phyloP scores from a whole-genome alignment of 2,888 invertebrate genomes.

The Diaprepes abbreviatus region DNA sequence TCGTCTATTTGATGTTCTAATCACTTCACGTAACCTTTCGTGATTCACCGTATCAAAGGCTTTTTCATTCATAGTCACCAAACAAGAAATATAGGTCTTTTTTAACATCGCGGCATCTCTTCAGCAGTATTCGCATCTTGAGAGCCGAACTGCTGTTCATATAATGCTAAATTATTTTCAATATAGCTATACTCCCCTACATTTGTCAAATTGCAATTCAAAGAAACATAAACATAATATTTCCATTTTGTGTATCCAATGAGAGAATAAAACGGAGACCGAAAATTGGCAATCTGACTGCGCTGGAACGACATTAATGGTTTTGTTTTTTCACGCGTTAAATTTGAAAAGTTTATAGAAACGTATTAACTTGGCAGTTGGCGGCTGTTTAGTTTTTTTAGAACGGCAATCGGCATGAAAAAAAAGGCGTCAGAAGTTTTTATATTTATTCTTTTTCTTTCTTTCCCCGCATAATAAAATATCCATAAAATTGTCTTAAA shows the following conservation, averaged over 20 bases:
- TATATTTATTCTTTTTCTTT: background rate
- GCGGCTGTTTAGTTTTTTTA: constrained; percentile 14
- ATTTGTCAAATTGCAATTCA: constrained; percentile 3
- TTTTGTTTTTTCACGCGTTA: constrained; percentile 33
- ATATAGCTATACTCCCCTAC: background rate
- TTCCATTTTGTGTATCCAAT: constrained; percentile 21
- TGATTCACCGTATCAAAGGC: too few relatives aligned
- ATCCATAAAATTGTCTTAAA: background rate
- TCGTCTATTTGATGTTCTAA: too few relatives aligned
- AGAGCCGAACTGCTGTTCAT: too few relatives aligned
- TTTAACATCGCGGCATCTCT: too few relatives aligned
- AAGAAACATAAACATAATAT: constrained; percentile 21
- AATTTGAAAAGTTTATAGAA: constrained; percentile 28
- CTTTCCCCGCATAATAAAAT: background rate
- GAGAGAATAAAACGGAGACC: constrained; percentile 10
- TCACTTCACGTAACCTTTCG: too few relatives aligned
- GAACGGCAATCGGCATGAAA: background rate
- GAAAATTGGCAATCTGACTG: constrained; percentile 28
- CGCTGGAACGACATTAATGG: constrained; percentile 15
- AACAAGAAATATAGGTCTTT: too few relatives aligned
- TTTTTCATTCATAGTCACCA: too few relatives aligned
- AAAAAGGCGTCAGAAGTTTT: background rate
- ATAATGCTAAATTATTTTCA: too few relatives aligned
- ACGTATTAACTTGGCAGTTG: constrained; percentile 12
- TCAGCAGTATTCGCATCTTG: too few relatives aligned